A percentile compares a stretch with the other conserved stretches of the same genome.
phyloP scores from a whole-genome alignment of 37 sponge, comb jelly and placozoan species.

The Eunapius fragilis region DNA sequence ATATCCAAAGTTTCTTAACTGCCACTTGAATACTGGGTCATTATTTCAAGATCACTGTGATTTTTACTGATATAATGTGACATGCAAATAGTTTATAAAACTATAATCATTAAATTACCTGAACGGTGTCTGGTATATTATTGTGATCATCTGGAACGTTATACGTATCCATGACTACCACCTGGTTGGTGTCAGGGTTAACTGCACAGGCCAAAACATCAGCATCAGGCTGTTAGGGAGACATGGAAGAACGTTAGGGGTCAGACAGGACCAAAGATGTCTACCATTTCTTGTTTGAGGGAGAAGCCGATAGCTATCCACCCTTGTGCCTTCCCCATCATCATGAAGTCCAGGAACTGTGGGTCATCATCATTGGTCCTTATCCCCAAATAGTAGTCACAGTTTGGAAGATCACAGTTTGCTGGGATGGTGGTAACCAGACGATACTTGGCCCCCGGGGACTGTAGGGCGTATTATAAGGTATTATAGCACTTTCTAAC shows the following conservation, averaged over 20 bases:
- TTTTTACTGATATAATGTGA: too few species aligned
- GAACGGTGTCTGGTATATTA: background rate
- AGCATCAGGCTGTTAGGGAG: background rate
- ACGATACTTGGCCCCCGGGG: background rate
- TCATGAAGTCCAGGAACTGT: slow-evolving; percentile 8
- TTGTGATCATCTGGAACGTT: background rate
- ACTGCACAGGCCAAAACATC: slow-evolving; percentile 24
- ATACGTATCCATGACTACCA: slow-evolving; percentile 2
- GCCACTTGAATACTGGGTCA: too few species aligned
- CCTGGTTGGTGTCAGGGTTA: background rate
- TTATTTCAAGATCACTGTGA: too few species aligned
- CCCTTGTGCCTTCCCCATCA: slow-evolving; percentile 11
- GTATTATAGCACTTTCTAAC: background rate
- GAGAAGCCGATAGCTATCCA: slow-evolving; percentile 31
- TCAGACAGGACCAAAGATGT: background rate
- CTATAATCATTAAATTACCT: background rate
- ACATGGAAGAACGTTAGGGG: background rate
- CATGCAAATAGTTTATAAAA: too few species aligned
- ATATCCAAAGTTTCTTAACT: too few species aligned
- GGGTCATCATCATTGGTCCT: slow-evolving; percentile 9
- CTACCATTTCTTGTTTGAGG: slow-evolving; percentile 9
- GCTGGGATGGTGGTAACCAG: background rate
- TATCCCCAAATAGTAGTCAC: slow-evolving; percentile 9
- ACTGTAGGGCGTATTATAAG: background rate
- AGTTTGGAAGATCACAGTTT: background rate